Conservation (phyloP, 2,888 invertebrate species). For the Teleogryllus oceanicus region DNA sequence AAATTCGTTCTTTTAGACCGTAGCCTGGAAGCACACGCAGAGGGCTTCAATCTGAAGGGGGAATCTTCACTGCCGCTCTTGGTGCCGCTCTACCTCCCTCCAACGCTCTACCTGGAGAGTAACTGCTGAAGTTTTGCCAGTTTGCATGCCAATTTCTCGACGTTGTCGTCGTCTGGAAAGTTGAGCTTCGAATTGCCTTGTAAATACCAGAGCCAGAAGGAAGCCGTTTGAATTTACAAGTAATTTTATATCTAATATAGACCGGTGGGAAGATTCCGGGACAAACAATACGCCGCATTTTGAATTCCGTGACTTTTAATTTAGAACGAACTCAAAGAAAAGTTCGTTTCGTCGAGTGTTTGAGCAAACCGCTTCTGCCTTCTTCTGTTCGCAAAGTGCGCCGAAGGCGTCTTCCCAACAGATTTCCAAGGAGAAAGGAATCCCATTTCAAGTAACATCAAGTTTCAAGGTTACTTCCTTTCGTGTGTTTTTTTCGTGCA, state of each 20-base stretch:
- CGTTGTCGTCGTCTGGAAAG: background rate
- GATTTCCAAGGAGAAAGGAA: too few relatives aligned
- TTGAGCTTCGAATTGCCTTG: background rate
- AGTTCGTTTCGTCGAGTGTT: too few relatives aligned
- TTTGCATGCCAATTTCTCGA: slow-evolving; percentile 18
- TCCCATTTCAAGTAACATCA: too few relatives aligned
- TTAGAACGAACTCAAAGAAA: background rate
- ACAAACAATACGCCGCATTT: background rate
- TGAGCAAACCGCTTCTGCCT: too few relatives aligned
- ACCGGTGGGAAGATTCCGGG: background rate
- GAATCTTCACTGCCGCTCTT: background rate
- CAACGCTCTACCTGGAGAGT: background rate
- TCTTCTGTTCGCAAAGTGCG: too few relatives aligned
- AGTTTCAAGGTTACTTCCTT: too few relatives aligned
- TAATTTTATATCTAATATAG: background rate
- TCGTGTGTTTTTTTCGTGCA: too few relatives aligned
- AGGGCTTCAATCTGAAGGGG: too few relatives aligned
- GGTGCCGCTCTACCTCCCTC: background rate
- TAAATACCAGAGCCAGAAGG: background rate
- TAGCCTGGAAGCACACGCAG: too few relatives aligned
- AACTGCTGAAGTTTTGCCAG: background rate
- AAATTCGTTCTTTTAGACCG: too few relatives aligned
- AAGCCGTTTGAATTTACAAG: slow-evolving; percentile 1
- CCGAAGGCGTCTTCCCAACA: too few relatives aligned
- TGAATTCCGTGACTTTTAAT: background rate